Evolutionary conservation across 2,888 invertebrate genomes (phyloP).

Genomic region (Peribatodes rhomboidaria): DNA sequence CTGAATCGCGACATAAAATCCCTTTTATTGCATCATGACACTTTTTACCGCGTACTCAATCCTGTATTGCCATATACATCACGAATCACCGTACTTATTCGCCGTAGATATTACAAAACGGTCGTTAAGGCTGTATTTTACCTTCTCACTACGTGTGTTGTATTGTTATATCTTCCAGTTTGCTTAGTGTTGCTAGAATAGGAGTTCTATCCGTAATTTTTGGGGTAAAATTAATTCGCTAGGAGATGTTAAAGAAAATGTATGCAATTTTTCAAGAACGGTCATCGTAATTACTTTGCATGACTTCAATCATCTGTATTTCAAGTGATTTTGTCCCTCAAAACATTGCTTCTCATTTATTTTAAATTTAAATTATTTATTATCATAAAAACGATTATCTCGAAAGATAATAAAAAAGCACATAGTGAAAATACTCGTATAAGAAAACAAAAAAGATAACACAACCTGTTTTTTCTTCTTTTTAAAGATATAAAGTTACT

Average conservation of each 20-base stretch:
- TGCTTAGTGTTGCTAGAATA: not conserved
- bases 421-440: no score
- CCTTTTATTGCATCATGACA: conserved; percentile 20
- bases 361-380: no score
- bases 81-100: conserved; percentile 18
- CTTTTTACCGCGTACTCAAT: conserved; percentile 28
- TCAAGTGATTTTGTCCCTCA: no score
- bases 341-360: no score
- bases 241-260: no score
- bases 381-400: no score
- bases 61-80: conserved; percentile 25
- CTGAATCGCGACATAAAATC: conserved; percentile 28
- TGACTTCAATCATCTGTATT: no score
- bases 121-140: conserved; percentile 18
- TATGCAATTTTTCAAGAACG: no score
- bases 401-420: not conserved
- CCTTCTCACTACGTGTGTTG: conserved; percentile 9
- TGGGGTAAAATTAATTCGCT: not conserved
- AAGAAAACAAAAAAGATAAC: no score
- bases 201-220: not conserved
- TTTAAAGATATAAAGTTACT: no score
- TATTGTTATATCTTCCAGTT: not conserved
- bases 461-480: no score
- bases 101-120: conserved; percentile 10
- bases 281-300: no score